Percentiles rank a stretch among this genome's conserved stretches.
These are phyloP conservation scores for Holotrichia oblita DNA, from an alignment of 1,140 invertebrate species.

Conservation along the genomic window DNA sequence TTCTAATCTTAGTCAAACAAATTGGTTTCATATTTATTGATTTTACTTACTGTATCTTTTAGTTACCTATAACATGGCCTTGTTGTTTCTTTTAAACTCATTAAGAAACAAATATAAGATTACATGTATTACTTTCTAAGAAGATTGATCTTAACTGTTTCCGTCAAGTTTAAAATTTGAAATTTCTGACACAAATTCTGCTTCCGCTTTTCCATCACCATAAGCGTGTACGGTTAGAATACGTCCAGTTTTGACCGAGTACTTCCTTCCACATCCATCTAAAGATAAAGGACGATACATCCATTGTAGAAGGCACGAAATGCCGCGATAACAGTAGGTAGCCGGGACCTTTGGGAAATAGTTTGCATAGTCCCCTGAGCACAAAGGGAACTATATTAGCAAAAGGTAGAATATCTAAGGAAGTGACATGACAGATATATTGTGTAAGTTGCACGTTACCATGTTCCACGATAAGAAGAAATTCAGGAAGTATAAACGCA, in stretches of 20 bases:
- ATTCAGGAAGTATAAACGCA: background rate
- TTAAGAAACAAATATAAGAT: no score
- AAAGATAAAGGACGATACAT: background rate
- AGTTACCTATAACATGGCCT: no score
- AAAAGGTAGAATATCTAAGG: constrained; percentile 21
- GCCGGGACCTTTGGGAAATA: constrained; percentile 22
- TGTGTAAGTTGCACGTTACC: constrained; percentile 2
- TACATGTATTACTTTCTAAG: no score
- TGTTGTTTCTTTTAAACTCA: no score
- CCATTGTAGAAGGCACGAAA: background rate
- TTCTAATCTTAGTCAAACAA: no score
- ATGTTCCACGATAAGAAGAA: constrained; percentile 14
- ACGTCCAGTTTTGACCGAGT: background rate
- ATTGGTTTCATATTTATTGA: no score
- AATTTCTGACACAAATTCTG: no score
- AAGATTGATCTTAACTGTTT: no score
- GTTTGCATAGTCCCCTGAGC: background rate
- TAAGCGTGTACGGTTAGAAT: background rate
- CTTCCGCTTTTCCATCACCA: no score
- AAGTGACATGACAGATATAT: constrained; percentile 26
- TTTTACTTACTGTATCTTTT: no score
- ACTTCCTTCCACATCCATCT: constrained; percentile 10
- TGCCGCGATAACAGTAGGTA: background rate
- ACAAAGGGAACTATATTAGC: constrained; percentile 24
- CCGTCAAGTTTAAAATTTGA: no score